Evolutionary conservation across 2,888 invertebrate genomes (phyloP), one percentile per base, ranked within the genome.

Genomic region (Tholera decimalis): DNA sequence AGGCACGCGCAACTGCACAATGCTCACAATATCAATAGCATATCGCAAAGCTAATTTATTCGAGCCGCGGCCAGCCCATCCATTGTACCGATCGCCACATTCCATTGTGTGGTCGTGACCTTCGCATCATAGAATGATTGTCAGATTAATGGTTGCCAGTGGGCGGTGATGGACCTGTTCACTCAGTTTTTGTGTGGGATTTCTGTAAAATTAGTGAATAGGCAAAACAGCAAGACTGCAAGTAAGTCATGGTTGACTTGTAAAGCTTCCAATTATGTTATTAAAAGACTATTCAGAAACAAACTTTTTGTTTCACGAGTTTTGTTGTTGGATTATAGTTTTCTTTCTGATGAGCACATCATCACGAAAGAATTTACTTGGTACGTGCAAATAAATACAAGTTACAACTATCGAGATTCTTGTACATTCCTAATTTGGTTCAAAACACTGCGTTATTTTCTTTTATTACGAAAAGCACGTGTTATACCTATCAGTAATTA

Each of bases 91-190:
- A 84, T 85, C 81, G 81, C 85, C 82, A 86, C 92, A 93, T 93
- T 92, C 92, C 92, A 89, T 89, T 89, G 88, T 87, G 67, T 69
- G 86, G 80, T 86, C 89, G 87, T 91, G 93, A 91, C 92, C 93
- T 93, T 92, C 89, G 79, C 78, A 78, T 83, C 82, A 86, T 80
- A 80, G 79, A 79, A 77, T 78, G 68, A 68, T 73, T 60, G 64
- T 63, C 66, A 78, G 80, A 83, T 75, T 82, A 77, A 75, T 73
- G 51, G 73, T 73, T 81, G 64, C 73, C 53, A 76, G 87, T 85
- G 79, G 88, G 86, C 83, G 82, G 77, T 69, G 68, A 75, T 71
- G 55, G 67, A 82, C 77, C 73, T 75, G 81, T 68, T 47, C 71
- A 55, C 62, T 80, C 56, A 53, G 61, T 67, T 77, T 79, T 70